Conservation (phyloP, 1,140 invertebrate genomes). For the Vanessa atalanta region DNA sequence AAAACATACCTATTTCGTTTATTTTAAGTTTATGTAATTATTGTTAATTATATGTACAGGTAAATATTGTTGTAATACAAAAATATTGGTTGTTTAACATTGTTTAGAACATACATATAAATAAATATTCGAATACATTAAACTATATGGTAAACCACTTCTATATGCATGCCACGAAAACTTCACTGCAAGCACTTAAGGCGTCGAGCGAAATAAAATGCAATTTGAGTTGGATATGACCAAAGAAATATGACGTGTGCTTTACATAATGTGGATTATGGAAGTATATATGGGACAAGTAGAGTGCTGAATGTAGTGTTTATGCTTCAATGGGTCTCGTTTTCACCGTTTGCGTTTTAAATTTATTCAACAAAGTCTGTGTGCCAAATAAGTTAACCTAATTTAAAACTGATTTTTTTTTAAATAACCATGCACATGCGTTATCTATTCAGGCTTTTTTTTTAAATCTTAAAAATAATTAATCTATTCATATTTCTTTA, state of each 20-base stretch:
- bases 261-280: slow-evolving; percentile 8
- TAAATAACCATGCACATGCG: not conserved
- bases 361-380: not conserved
- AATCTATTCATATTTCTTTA: no score
- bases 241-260: slow-evolving; percentile 6
- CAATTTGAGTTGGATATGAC: slow-evolving; percentile 20
- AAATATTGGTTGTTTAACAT: no score
- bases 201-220: slow-evolving; percentile 20
- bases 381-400: not conserved
- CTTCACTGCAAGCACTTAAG: slow-evolving; percentile 21
- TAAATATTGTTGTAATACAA: no score
- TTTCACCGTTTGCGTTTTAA: not conserved
- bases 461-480: no score
- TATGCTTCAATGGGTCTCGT: not conserved
- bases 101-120: not conserved
- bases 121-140: not conserved
- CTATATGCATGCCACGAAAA: slow-evolving; percentile 31
- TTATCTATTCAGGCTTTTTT: no score
- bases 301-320: not conserved
- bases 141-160: slow-evolving; percentile 11
- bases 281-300: slow-evolving; percentile 4
- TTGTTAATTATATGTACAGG: no score
- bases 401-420: not conserved
- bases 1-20: no score
- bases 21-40: no score